Evolutionary conservation across 2,113 vertebrate species (phyloP).

Genomic region (Laticauda laticaudata): DNA sequence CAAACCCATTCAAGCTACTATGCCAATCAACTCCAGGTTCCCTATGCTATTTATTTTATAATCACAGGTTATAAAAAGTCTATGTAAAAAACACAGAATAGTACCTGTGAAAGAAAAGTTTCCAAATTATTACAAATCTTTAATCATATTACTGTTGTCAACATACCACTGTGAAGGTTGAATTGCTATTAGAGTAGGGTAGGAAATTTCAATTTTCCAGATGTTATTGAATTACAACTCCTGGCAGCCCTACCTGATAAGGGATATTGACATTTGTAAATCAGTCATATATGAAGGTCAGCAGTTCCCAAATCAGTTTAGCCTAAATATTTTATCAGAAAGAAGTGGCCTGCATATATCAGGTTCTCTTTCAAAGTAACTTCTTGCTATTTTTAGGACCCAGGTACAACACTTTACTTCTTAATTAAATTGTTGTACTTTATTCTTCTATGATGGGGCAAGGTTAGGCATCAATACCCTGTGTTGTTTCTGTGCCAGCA

Average conservation of each 20-base stretch:
- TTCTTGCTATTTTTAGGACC: background rate
- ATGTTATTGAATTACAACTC: background rate
- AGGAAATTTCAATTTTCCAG: background rate
- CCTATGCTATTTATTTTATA: constrained; percentile 5
- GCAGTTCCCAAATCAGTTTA: background rate
- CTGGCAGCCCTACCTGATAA: background rate
- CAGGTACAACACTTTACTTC: background rate
- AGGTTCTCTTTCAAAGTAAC: background rate
- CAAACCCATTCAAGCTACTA: constrained; percentile 18
- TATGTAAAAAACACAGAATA: background rate
- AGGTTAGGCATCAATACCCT: background rate
- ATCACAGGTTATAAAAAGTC: background rate
- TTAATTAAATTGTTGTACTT: background rate
- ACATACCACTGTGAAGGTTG: background rate
- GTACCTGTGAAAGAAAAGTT: background rate
- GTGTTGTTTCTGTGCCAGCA: background rate
- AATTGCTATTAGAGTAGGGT: background rate
- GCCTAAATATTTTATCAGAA: background rate
- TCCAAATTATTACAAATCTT: background rate
- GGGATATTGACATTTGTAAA: background rate
- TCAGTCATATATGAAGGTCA: background rate
- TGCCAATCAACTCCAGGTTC: background rate
- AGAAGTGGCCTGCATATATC: background rate
- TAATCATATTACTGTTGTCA: background rate
- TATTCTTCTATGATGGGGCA: background rate